Conservation (phyloP, 2,797 vertebrate genomes). For the Coccyzus lansbergi region DNA sequence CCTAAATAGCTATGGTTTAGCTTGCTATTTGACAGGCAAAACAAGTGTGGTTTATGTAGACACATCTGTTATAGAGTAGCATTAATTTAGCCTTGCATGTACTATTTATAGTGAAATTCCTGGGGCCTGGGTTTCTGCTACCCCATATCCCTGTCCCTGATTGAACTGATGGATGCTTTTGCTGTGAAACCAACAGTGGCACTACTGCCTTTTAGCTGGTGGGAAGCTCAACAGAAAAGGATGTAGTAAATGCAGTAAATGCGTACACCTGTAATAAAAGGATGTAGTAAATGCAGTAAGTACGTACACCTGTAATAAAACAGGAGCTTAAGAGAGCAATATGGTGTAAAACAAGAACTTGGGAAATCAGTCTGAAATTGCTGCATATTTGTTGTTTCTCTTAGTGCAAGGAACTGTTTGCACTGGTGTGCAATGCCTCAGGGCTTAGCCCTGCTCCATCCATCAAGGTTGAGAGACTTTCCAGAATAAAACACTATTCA, state of each 20-base stretch:
- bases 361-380: not conserved
- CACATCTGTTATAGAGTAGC: not conserved
- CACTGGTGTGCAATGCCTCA: not conserved
- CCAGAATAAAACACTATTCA: not conserved
- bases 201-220: not conserved
- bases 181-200: not conserved
- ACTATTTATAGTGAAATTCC: not conserved
- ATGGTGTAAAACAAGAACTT: not conserved
- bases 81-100: not conserved
- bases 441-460: not conserved
- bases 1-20: not conserved
- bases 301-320: not conserved
- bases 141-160: not conserved
- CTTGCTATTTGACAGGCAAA: not conserved
- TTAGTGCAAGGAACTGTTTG: not conserved
- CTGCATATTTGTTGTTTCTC: not conserved
- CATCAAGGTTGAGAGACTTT: conserved; percentile 17
- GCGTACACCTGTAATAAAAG: not conserved
- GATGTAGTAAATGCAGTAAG: fast-evolving
- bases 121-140: not conserved
- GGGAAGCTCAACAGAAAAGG: not conserved
- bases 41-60: not conserved
- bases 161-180: not conserved
- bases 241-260: fast-evolving
- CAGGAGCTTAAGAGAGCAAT: not conserved